Percentiles rank a stretch among this genome's conserved stretches.
These are phyloP conservation scores for Drosophila mulleri DNA, from an alignment of 2,888 invertebrate genomes.

Conservation along the genomic window DNA sequence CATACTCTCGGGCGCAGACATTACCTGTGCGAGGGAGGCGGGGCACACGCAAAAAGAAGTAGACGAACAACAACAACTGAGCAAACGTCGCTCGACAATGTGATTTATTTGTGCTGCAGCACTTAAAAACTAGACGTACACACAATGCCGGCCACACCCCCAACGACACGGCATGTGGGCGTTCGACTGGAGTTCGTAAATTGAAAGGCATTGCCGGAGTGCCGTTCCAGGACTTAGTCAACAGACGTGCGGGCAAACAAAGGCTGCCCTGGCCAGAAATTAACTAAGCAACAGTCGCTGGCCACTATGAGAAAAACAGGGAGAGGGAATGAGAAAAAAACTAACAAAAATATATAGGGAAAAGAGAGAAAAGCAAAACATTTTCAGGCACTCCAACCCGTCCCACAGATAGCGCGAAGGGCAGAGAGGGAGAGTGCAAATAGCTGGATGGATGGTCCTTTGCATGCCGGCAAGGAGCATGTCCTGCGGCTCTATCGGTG, in stretches of 20 bases:
- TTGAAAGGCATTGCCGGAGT: slow-evolving; percentile 47
- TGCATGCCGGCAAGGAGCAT: slow-evolving; percentile 44
- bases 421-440: slow-evolving; percentile 32
- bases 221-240: slow-evolving; percentile 57
- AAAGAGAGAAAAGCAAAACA: slow-evolving; percentile 2
- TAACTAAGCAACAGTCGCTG: slow-evolving; percentile 69
- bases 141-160: slow-evolving; percentile 63
- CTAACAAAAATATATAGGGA: not conserved
- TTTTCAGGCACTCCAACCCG: not conserved
- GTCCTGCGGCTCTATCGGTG: slow-evolving; percentile 36
- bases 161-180: slow-evolving; percentile 14
- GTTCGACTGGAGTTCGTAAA: slow-evolving; percentile 41
- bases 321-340: not conserved
- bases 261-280: slow-evolving; percentile 48
- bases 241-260: slow-evolving; percentile 62
- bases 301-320: slow-evolving; percentile 11
- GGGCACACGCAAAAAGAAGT: slow-evolving; percentile 17
- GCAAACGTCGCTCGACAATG: slow-evolving; percentile 49
- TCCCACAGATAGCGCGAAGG: slow-evolving; percentile 1
- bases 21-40: slow-evolving; percentile 40
- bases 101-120: slow-evolving; percentile 73
- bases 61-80: slow-evolving; percentile 2
- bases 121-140: slow-evolving; percentile 77
- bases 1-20: slow-evolving; percentile 62
- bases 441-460: slow-evolving; percentile 43